Evolutionary conservation across 2,113 vertebrate species (phyloP).

Genomic region (Bothrops jararaca): DNA sequence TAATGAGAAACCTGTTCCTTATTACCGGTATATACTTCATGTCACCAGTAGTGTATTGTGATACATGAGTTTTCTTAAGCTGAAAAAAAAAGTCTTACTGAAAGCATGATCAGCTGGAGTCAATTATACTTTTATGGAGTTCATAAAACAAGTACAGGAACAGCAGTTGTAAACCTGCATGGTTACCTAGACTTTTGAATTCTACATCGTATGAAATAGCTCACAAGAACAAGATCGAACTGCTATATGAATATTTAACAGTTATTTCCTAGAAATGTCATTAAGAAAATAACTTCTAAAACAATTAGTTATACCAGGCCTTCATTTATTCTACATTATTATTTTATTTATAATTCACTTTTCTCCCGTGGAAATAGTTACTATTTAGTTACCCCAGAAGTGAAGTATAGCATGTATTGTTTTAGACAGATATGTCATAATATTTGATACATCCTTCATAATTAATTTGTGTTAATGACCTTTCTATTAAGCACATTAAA

Average conservation of each 20-base stretch:
- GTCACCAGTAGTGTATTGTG: background rate
- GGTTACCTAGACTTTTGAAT: background rate
- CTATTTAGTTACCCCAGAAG: background rate
- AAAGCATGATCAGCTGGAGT: background rate
- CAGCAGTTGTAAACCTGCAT: background rate
- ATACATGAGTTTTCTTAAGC: background rate
- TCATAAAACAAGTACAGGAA: background rate
- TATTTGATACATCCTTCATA: conserved; percentile 5
- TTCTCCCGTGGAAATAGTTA: background rate
- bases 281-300: background rate
- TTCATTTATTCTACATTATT: background rate
- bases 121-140: background rate
- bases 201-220: background rate
- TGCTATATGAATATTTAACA: background rate
- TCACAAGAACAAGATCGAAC: background rate
- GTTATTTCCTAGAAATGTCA: background rate
- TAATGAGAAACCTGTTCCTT: background rate
- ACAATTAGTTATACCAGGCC: background rate
- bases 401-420: background rate
- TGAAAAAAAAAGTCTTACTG: background rate
- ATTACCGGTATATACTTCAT: background rate
- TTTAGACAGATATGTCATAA: background rate
- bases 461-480: background rate
- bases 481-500: background rate
- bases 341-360: background rate